Conservation (phyloP, 2,113 vertebrate genomes). For the Litocranius walleri region DNA sequence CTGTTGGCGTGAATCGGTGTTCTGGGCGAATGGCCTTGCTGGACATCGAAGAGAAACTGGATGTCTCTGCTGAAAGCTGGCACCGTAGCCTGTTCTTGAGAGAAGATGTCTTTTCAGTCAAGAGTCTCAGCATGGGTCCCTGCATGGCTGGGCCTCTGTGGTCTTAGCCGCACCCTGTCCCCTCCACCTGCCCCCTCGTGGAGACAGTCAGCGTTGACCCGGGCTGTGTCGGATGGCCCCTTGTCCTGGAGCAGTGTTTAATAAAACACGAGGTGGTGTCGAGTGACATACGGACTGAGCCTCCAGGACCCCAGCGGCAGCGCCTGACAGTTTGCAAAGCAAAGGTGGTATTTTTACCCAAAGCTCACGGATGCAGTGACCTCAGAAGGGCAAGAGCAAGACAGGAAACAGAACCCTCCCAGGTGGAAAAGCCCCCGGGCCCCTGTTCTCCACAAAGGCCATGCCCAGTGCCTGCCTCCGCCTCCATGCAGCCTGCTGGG, state of each 20-base stretch:
- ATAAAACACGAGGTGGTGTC: neutral
- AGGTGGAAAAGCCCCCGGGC: fast-evolving
- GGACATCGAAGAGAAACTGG: neutral
- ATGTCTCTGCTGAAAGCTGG: neutral
- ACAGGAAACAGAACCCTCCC: no score
- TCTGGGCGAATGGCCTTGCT: neutral
- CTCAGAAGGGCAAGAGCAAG: neutral
- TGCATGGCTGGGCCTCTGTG: neutral
- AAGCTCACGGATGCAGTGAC: neutral
- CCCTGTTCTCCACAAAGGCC: neutral
- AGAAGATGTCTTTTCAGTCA: neutral
- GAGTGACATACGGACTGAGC: fast-evolving
- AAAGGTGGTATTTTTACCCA: neutral
- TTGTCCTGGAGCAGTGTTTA: neutral
- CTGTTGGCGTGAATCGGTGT: neutral
- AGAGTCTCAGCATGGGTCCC: neutral
- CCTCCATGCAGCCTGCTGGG: fast-evolving
- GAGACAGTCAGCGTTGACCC: neutral
- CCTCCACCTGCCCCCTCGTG: neutral
- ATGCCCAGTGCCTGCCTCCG: fast-evolving
- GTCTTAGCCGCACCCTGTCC: neutral
- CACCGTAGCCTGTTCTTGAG: neutral
- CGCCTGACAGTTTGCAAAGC: neutral
- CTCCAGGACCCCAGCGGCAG: neutral
- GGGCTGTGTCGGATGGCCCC: fast-evolving